Evolutionary conservation across 37 sponge, comb jelly and placozoan species (phyloP).

Genomic region (Spongilla lacustris): DNA sequence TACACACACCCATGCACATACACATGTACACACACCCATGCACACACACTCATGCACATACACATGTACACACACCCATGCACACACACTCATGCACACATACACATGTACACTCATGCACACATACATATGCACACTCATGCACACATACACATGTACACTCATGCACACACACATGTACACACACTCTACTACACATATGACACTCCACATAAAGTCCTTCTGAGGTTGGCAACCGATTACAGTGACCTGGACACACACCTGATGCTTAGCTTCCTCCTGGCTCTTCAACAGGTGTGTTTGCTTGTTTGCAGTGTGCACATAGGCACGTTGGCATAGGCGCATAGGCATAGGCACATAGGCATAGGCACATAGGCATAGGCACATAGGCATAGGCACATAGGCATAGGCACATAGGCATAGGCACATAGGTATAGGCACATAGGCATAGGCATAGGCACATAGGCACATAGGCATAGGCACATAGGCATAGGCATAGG

Average conservation of each 20-base stretch:
- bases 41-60: not conserved
- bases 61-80: too few species aligned
- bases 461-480: not conserved
- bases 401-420: not conserved
- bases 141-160: too few species aligned
- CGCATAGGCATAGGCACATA: too few species aligned
- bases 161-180: not conserved
- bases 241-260: conserved; percentile 9
- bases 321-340: too few species aligned
- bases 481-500: too few species aligned
- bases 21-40: too few species aligned
- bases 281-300: conserved; percentile 54
- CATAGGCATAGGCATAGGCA: not conserved
- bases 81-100: not conserved
- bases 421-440: not conserved
- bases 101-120: too few species aligned
- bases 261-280: conserved; percentile 44
- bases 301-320: not conserved
- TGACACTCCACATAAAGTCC: not conserved
- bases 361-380: too few species aligned
- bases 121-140: too few species aligned
- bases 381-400: too few species aligned
- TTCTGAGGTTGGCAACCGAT: conserved; percentile 46
- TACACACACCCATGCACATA: too few species aligned
- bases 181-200: too few species aligned